These are phyloP conservation scores for Otocyon megalotis DNA, from an alignment of 2,113 vertebrate genomes.

Conservation along the genomic window DNA sequence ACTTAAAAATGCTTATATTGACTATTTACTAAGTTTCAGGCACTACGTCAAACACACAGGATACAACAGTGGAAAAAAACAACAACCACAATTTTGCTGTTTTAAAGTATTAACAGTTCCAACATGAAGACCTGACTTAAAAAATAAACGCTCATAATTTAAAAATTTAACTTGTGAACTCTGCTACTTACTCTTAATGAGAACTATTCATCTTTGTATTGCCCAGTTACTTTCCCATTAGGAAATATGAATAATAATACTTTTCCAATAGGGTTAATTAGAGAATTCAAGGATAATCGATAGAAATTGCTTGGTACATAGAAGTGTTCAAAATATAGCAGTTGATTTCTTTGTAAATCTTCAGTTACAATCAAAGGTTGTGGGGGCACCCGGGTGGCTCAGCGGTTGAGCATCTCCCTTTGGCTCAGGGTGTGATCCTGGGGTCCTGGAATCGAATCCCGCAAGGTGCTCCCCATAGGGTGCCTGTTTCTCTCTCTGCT, in stretches of 20 bases:
- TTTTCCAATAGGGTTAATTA: background rate
- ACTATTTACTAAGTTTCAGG: background rate
- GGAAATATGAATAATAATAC: background rate
- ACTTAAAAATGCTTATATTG: background rate
- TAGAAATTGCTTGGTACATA: background rate
- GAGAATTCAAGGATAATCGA: background rate
- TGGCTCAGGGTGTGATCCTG: no score
- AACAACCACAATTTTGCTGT: background rate
- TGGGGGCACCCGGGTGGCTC: no score
- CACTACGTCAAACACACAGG: background rate
- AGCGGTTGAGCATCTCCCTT: no score
- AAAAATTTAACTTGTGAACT: background rate
- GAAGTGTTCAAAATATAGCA: background rate
- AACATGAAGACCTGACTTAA: background rate
- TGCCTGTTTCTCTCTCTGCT: no score
- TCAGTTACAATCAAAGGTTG: background rate
- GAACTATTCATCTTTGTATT: conserved; percentile 5
- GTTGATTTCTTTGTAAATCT: background rate
- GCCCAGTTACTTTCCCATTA: background rate
- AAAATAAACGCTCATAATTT: background rate
- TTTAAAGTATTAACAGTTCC: background rate
- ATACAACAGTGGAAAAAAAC: rapidly evolving
- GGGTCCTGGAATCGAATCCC: no score
- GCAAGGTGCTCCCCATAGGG: no score
- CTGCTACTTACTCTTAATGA: background rate